Conservation (phyloP, 2,113 vertebrate genomes). For the Pelodiscus sinensis region DNA sequence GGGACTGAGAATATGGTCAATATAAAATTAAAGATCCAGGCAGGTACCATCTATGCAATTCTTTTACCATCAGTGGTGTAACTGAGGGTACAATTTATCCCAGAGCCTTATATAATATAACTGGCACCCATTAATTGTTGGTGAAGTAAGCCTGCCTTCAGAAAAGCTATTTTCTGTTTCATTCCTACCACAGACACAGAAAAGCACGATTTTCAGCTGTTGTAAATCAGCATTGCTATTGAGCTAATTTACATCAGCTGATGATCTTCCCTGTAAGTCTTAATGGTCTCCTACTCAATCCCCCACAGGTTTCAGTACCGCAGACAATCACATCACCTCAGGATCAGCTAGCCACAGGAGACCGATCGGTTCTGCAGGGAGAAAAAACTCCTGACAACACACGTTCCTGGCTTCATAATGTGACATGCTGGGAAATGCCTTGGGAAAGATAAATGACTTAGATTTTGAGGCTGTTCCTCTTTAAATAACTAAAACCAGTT, state of each 20-base stretch:
- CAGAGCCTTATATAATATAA: accelerated
- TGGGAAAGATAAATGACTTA: conserved; percentile 25
- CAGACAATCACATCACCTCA: neutral
- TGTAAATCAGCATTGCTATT: neutral
- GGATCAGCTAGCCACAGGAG: neutral
- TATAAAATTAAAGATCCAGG: neutral
- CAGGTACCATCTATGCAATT: accelerated
- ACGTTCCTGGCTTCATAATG: accelerated
- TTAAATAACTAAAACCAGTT: conserved; percentile 32
- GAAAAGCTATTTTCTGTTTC: neutral
- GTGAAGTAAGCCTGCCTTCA: neutral
- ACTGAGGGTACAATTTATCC: accelerated
- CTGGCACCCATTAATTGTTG: accelerated
- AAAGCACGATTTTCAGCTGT: accelerated
- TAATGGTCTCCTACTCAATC: neutral
- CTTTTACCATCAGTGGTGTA: neutral
- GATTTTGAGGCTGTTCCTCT: neutral
- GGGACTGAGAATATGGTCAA: accelerated
- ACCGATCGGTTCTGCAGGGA: accelerated
- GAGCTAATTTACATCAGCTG: accelerated
- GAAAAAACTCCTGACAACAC: neutral
- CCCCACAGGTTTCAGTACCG: neutral
- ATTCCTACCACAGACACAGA: accelerated
- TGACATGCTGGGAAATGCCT: neutral
- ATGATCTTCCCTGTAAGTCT: neutral